These are phyloP conservation scores for Automeris io DNA, from an alignment of 2,888 invertebrate genomes.

Conservation along the genomic window DNA sequence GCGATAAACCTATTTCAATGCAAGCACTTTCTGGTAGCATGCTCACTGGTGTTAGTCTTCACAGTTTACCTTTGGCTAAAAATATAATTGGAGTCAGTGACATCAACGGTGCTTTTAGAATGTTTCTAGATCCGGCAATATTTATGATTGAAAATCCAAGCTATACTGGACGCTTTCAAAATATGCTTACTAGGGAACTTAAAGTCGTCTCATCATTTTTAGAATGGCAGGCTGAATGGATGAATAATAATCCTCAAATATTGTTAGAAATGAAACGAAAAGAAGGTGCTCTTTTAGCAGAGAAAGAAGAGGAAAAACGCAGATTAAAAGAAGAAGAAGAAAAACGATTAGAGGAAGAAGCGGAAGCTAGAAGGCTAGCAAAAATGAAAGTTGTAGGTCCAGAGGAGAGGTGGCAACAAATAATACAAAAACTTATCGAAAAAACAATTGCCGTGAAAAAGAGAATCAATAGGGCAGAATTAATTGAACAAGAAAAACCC, in stretches of 20 bases:
- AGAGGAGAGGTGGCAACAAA: conserved; percentile 78
- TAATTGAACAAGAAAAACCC: conserved; percentile 79
- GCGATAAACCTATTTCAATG: conserved; percentile 81
- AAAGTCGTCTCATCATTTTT: conserved; percentile 67
- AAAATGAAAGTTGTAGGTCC: conserved; percentile 56
- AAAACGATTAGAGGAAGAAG: conserved; percentile 65
- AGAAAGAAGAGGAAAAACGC: conserved; percentile 60
- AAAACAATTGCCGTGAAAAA: conserved; percentile 79
- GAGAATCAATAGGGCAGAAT: conserved; percentile 76
- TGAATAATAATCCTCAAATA: conserved; percentile 50
- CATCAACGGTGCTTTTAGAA: conserved; percentile 80
- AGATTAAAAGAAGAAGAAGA: conserved; percentile 56
- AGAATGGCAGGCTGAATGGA: conserved; percentile 80
- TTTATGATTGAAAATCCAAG: conserved; percentile 62
- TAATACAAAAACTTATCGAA: conserved; percentile 81
- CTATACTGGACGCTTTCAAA: conserved; percentile 57
- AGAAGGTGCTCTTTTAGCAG: conserved; percentile 56
- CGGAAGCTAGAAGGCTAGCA: conserved; percentile 62
- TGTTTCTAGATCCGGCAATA: conserved; percentile 77
- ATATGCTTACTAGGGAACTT: conserved; percentile 72
- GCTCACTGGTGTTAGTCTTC: conserved; percentile 80
- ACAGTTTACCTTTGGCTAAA: conserved; percentile 72
- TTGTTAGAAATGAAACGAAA: conserved; percentile 55
- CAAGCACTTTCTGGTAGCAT: conserved; percentile 81
- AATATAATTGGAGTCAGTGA: conserved; percentile 83